A percentile compares a stretch with the other conserved stretches of the same genome.
Conservation (phyloP, 2,113 vertebrate genomes). For the Ageneiosus marmoratus region DNA sequence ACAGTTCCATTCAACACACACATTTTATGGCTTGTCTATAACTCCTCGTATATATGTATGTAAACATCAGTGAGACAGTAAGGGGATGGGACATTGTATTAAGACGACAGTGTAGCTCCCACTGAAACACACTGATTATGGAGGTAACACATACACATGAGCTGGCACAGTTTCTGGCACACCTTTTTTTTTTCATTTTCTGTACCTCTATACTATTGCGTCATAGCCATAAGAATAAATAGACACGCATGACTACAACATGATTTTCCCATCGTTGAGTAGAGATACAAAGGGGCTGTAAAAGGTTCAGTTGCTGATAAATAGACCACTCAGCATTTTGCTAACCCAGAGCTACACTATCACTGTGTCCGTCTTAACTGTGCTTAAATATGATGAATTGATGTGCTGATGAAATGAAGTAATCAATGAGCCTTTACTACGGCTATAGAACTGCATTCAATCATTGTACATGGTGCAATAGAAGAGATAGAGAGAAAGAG, state of each 20-base stretch:
- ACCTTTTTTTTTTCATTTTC: neutral
- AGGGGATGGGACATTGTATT: constrained; percentile 30
- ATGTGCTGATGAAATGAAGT: neutral
- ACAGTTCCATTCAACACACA: neutral
- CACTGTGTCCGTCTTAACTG: neutral
- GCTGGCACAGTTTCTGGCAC: neutral
- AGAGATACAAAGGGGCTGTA: constrained; percentile 13
- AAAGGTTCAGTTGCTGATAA: constrained; percentile 23
- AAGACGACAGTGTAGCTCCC: constrained; percentile 28
- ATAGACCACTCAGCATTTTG: constrained; percentile 3
- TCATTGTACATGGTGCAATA: neutral
- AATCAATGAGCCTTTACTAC: constrained; percentile 30
- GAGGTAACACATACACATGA: neutral
- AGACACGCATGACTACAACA: neutral
- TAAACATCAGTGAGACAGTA: neutral
- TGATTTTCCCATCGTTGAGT: neutral
- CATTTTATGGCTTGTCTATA: neutral
- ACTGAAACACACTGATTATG: neutral
- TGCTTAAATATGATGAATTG: constrained; percentile 46
- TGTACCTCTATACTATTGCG: neutral
- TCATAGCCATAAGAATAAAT: constrained; percentile 1
- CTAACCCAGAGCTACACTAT: constrained; percentile 18
- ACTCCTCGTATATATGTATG: neutral
- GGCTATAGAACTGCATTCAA: constrained; percentile 19
- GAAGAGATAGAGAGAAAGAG: no score